A percentile compares a stretch with the other conserved stretches of the same genome.
Conservation (phyloP, 2,113 vertebrate species). For the Gobio gobio region DNA sequence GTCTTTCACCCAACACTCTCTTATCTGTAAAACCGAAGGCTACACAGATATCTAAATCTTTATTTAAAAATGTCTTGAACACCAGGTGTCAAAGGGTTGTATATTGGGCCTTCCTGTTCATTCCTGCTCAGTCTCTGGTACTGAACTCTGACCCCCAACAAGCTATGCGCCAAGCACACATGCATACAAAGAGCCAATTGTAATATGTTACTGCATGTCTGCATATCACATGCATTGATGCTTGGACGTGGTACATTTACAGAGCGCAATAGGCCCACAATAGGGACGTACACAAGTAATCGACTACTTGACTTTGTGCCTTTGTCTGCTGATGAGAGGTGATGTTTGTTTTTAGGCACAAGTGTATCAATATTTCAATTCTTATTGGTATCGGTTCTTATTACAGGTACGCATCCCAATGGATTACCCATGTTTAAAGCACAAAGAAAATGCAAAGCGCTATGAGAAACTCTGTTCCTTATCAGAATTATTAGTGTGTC, state of each 20-base stretch:
- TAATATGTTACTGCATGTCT: neutral
- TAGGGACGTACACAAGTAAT: neutral
- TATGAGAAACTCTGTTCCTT: neutral
- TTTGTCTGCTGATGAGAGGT: neutral
- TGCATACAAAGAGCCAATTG: conserved; percentile 39
- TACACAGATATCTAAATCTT: neutral
- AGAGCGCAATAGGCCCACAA: neutral
- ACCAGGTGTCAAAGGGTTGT: neutral
- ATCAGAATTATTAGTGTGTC: neutral
- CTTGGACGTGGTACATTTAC: neutral
- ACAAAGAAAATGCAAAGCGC: neutral
- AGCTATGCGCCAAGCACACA: conserved; percentile 1
- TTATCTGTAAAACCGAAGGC: neutral
- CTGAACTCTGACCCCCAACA: neutral
- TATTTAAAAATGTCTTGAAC: neutral
- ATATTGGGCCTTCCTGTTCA: neutral
- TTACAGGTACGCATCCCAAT: neutral
- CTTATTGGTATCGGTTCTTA: neutral
- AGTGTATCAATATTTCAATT: neutral
- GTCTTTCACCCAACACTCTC: neutral
- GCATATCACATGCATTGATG: neutral
- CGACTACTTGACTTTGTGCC: neutral
- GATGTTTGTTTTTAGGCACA: neutral
- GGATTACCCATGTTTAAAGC: neutral
- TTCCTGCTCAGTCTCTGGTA: neutral